These are phyloP conservation scores for Coracopsis vasa DNA, from an alignment of 2,113 vertebrate genomes.

Conservation along the genomic window DNA sequence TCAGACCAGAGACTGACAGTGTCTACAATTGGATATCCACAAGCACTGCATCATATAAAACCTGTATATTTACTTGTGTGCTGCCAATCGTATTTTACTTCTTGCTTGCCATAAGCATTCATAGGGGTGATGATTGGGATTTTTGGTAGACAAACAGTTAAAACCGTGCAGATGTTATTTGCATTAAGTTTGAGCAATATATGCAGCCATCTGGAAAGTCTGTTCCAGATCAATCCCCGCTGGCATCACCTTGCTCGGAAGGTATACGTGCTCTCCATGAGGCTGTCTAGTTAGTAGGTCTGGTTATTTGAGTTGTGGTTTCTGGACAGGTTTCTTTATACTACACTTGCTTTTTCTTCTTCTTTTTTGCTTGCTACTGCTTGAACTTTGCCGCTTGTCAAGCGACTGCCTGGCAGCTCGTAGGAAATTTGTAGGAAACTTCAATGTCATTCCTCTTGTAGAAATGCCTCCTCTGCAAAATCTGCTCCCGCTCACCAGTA, in stretches of 20 bases:
- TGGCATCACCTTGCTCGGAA: slow-evolving; percentile 47
- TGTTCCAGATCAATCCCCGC: slow-evolving; percentile 11
- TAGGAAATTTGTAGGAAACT: background rate
- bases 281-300: slow-evolving; percentile 1
- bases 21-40: background rate
- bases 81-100: background rate
- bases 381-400: slow-evolving; percentile 36
- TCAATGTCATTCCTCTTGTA: background rate
- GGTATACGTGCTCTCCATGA: slow-evolving; percentile 4
- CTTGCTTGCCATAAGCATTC: background rate
- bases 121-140: background rate
- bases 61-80: background rate
- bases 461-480: slow-evolving; percentile 24
- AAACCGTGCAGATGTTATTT: background rate
- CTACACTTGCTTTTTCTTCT: background rate
- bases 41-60: background rate
- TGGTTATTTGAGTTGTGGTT: slow-evolving; percentile 25
- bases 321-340: background rate
- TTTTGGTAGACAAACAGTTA: slow-evolving; percentile 16
- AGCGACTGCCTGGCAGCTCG: background rate
- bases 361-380: background rate
- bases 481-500: background rate
- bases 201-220: slow-evolving; percentile 39
- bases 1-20: background rate
- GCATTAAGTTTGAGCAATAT: slow-evolving; percentile 16